phyloP scores from a whole-genome alignment of 2,888 invertebrate genomes.

The Crocallis elinguaria region DNA sequence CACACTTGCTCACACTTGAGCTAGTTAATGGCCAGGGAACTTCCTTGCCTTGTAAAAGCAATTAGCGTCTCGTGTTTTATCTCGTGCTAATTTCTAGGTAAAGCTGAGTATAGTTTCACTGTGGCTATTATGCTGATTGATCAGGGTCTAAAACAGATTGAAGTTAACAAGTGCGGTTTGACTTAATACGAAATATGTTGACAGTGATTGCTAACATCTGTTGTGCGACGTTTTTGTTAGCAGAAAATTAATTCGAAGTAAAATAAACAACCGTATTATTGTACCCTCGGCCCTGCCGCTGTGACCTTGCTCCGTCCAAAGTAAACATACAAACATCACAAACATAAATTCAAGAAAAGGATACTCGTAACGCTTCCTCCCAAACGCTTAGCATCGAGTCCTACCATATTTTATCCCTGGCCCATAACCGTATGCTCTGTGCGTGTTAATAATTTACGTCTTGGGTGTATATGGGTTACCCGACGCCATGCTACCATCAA shows the following conservation, averaged over 20 bases:
- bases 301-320: slow-evolving; percentile 17
- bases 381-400: slow-evolving; percentile 30
- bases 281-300: background rate
- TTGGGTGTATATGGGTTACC: slow-evolving; percentile 40
- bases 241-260: slow-evolving; percentile 3
- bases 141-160: background rate
- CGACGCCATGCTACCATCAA: slow-evolving; percentile 47
- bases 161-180: background rate
- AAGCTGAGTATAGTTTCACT: background rate
- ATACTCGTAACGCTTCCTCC: slow-evolving; percentile 34
- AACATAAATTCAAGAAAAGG: slow-evolving; percentile 36
- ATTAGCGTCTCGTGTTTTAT: background rate
- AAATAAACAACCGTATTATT: slow-evolving; percentile 12
- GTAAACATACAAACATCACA: slow-evolving; percentile 30
- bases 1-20: slow-evolving; percentile 41
- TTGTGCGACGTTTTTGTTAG: background rate
- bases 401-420: slow-evolving; percentile 34
- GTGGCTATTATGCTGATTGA: background rate
- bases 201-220: slow-evolving; percentile 3
- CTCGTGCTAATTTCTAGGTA: slow-evolving; percentile 2
- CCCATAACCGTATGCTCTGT: slow-evolving; percentile 37
- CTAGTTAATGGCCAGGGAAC: slow-evolving; percentile 44
- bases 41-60: background rate
- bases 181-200: background rate
- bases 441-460: slow-evolving; percentile 48